Percentiles rank a stretch among this genome's conserved stretches.
Conservation (phyloP, 2,888 invertebrate genomes). For the Sycophila texana region DNA sequence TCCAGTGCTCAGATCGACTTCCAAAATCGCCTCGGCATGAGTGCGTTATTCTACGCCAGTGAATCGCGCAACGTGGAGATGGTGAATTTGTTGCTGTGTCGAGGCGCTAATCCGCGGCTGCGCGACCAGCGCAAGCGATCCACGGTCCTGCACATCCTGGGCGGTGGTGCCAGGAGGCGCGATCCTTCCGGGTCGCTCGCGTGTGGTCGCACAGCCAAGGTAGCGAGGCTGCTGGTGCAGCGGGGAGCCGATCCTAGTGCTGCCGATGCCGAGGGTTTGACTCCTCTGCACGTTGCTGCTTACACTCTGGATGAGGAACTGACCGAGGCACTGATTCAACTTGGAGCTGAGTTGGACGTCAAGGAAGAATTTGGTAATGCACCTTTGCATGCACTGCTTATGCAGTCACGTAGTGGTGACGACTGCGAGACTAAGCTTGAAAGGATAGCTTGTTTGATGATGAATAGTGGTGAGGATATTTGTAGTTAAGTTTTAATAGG, state of each 20-base stretch:
- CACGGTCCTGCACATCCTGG: constrained; percentile 29
- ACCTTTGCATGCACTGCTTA: constrained; percentile 30
- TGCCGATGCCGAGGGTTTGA: not conserved
- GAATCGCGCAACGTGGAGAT: constrained; percentile 1
- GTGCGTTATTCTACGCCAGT: constrained; percentile 40
- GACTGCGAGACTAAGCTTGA: constrained; percentile 9
- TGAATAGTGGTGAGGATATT: constrained; percentile 4
- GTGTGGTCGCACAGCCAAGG: not conserved
- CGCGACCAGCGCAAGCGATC: constrained; percentile 10
- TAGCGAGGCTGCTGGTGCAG: not conserved
- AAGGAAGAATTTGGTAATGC: constrained; percentile 40
- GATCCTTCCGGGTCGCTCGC: not conserved
- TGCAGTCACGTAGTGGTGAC: not conserved
- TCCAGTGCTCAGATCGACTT: constrained; percentile 32
- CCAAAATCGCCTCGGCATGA: constrained; percentile 22
- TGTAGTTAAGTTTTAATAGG: no score
- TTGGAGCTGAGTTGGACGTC: not conserved
- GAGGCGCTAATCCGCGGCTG: not conserved
- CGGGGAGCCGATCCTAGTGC: constrained; percentile 7
- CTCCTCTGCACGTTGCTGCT: constrained; percentile 36
- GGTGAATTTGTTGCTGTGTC: not conserved
- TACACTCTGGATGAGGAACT: constrained; percentile 17
- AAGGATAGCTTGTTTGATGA: constrained; percentile 6
- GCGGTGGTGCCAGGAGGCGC: constrained; percentile 9
- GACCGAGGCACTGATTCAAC: constrained; percentile 1